Conservation (phyloP, 2,113 vertebrate genomes). For the Platysternon megacephalum region DNA sequence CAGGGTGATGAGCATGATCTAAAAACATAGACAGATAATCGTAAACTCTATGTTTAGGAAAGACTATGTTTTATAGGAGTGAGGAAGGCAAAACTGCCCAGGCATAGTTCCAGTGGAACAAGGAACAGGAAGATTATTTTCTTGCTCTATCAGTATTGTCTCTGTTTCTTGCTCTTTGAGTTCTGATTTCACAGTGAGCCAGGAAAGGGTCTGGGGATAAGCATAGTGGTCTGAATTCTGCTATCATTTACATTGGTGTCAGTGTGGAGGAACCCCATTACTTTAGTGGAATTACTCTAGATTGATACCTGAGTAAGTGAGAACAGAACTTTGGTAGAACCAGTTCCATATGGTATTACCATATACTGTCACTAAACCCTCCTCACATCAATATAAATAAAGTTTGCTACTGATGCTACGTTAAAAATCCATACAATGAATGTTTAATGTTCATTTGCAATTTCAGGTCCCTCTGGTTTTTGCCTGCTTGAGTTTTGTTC, state of each 20-base stretch:
- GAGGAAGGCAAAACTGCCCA: neutral
- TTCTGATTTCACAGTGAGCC: neutral
- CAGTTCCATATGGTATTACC: neutral
- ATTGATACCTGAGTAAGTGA: neutral
- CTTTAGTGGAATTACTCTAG: neutral
- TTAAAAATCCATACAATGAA: neutral
- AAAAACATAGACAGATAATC: neutral
- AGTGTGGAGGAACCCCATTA: neutral
- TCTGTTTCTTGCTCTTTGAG: neutral
- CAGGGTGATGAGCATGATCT: neutral
- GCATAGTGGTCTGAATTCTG: neutral
- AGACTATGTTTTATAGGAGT: neutral
- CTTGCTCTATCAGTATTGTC: neutral
- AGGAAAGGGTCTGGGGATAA: neutral
- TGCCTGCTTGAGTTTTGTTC: neutral
- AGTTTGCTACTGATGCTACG: neutral
- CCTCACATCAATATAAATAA: neutral
- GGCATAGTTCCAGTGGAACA: neutral
- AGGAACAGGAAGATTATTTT: neutral
- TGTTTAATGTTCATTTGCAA: neutral
- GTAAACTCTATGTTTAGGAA: neutral
- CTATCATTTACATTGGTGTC: neutral
- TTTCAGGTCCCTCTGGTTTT: neutral
- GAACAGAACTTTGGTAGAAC: neutral
- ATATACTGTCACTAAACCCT: neutral